Evolutionary conservation across 1,140 invertebrate species (phyloP).

Genomic region (Ceratoteleas bidentatus): DNA sequence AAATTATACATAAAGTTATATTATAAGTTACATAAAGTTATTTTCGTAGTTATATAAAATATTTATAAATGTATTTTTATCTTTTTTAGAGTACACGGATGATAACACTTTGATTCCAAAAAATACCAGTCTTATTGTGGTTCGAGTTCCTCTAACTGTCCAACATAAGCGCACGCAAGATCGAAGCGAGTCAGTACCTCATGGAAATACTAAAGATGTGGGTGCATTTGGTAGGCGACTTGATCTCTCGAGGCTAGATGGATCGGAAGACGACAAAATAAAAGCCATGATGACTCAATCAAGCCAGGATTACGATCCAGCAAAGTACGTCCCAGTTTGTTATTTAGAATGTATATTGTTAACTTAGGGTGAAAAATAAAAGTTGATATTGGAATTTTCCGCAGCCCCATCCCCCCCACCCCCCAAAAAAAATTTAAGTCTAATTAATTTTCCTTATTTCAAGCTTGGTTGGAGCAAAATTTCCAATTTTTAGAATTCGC

Average conservation of each 20-base stretch:
- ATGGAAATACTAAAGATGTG: slow-evolving; percentile 83
- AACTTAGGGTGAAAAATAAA: too few species aligned
- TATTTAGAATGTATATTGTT: too few species aligned
- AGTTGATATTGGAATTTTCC: too few species aligned
- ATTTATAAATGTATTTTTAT: not conserved
- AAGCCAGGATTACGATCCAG: too few species aligned
- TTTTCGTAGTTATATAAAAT: too few species aligned
- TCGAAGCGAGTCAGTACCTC: slow-evolving; percentile 76
- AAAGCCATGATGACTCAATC: slow-evolving; percentile 98
- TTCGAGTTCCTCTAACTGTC: slow-evolving; percentile 89
- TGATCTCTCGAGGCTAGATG: slow-evolving; percentile 94
- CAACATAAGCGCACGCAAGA: slow-evolving; percentile 90
- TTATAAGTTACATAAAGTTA: not conserved
- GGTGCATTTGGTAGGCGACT: slow-evolving; percentile 84
- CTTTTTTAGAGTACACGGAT: slow-evolving; percentile 94
- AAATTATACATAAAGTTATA: too few species aligned
- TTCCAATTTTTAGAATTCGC: too few species aligned
- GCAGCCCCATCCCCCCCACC: too few species aligned
- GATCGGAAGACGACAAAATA: slow-evolving; percentile 98
- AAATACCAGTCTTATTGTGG: slow-evolving; percentile 98
- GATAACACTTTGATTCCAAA: slow-evolving; percentile 95
- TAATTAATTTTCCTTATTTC: too few species aligned
- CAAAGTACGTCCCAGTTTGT: too few species aligned
- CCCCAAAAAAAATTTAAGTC: too few species aligned
- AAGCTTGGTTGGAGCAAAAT: too few species aligned